A percentile compares a stretch with the other conserved stretches of the same genome.
Conservation (phyloP, 2,888 invertebrate species). For the Lampropteryx suffumata region DNA sequence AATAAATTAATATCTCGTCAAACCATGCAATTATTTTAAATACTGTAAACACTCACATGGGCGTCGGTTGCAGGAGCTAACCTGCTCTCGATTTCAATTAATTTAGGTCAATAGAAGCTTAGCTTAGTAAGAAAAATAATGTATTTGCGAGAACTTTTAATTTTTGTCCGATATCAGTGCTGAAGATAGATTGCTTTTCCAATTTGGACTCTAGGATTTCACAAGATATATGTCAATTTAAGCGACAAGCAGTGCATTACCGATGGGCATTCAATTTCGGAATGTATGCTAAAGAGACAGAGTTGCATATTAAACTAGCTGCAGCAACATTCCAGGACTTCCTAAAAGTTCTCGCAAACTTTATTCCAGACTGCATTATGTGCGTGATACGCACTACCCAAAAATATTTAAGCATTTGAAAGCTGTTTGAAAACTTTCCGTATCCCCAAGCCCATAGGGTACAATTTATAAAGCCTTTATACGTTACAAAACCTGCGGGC, state of each 20-base stretch:
- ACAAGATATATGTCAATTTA: too few species aligned
- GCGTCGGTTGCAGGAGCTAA: slow-evolving; percentile 38
- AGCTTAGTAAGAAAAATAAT: slow-evolving; percentile 51
- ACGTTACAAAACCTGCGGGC: neutral
- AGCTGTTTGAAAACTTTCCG: slow-evolving; percentile 15
- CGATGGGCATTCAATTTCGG: neutral
- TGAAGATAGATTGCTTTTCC: neutral
- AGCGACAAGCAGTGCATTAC: too few species aligned
- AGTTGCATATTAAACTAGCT: neutral
- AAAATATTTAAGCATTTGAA: slow-evolving; percentile 15
- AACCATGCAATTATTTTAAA: slow-evolving; percentile 50
- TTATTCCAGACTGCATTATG: slow-evolving; percentile 61
- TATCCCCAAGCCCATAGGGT: slow-evolving; percentile 1
- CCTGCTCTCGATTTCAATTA: slow-evolving; percentile 42
- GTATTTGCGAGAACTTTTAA: slow-evolving; percentile 41
- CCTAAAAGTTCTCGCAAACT: slow-evolving; percentile 41
- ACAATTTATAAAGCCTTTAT: slow-evolving; percentile 6
- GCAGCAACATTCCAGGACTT: neutral
- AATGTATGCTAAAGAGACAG: neutral
- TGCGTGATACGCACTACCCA: slow-evolving; percentile 41
- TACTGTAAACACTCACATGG: slow-evolving; percentile 49
- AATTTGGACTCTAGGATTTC: neutral
- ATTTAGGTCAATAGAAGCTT: slow-evolving; percentile 48
- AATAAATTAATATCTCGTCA: slow-evolving; percentile 13
- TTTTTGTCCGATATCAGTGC: neutral